Evolutionary conservation across 1,140 invertebrate species (phyloP).

Genomic region (Patella vulgata): DNA sequence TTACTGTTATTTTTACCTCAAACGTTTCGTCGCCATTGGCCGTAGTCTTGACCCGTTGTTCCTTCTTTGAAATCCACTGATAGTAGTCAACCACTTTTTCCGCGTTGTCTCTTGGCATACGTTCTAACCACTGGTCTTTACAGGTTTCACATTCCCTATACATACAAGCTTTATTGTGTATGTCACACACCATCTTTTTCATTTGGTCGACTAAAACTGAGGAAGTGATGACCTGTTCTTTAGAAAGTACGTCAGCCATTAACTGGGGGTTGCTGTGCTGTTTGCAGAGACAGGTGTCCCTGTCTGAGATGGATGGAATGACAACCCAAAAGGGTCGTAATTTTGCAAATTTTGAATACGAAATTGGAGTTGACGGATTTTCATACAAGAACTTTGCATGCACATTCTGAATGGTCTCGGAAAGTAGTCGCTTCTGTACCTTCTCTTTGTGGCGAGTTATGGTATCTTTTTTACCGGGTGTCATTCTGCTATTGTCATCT

Average conservation of each 20-base stretch:
- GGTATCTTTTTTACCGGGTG: too few relatives aligned
- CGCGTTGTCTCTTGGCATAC: too few relatives aligned
- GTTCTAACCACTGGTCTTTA: conserved; percentile 7
- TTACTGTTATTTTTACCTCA: conserved; percentile 1
- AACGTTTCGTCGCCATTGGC: too few relatives aligned
- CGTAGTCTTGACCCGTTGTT: too few relatives aligned
- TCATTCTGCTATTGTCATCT: too few relatives aligned
- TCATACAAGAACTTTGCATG: conserved; percentile 23
- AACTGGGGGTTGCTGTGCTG: conserved; percentile 26
- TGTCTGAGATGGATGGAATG: conserved; percentile 18
- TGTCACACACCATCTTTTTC: conserved; percentile 13
- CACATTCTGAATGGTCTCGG: conserved; percentile 6
- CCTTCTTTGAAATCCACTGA: too few relatives aligned
- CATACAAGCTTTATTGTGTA: conserved; percentile 19
- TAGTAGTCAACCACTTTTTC: too few relatives aligned
- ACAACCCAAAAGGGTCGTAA: conserved; percentile 23
- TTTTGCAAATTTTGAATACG: conserved; percentile 22
- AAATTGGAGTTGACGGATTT: conserved; percentile 7
- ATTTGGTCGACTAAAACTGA: conserved; percentile 12
- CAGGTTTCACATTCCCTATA: conserved; percentile 17
- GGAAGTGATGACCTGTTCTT: conserved; percentile 6
- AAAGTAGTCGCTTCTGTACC: not conserved
- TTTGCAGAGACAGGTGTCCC: conserved; percentile 27
- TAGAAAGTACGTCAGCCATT: not conserved
- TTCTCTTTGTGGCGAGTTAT: conserved; percentile 7